Evolutionary conservation across 2,888 invertebrate genomes (phyloP).

Genomic region (Pachydiplax longipennis): DNA sequence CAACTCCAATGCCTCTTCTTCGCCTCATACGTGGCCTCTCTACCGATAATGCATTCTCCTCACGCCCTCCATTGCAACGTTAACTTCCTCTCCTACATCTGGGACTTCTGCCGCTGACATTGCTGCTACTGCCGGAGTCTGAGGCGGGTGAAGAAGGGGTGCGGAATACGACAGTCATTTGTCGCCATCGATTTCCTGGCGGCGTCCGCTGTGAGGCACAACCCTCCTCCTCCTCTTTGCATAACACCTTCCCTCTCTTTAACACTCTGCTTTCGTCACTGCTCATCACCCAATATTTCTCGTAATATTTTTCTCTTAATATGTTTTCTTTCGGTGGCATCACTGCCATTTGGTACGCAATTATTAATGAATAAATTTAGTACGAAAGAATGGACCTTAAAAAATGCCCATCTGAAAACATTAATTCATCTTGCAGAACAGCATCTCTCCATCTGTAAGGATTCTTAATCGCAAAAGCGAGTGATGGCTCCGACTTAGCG

Average conservation of each 20-base stretch:
- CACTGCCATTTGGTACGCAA: no score
- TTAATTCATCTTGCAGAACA: no score
- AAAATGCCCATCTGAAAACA: no score
- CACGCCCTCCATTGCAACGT: not conserved
- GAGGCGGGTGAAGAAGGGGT: not conserved
- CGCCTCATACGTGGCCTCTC: not conserved
- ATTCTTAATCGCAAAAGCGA: no score
- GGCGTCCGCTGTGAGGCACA: not conserved
- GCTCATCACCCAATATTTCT: not conserved
- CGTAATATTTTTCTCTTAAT: not conserved
- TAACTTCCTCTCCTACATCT: not conserved
- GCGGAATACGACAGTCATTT: conserved; percentile 35
- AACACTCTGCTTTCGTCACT: not conserved
- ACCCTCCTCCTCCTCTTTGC: not conserved
- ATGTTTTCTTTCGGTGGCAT: no score
- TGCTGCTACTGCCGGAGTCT: not conserved
- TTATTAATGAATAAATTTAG: no score
- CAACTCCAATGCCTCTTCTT: not conserved
- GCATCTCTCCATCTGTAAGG: no score
- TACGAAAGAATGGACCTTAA: no score
- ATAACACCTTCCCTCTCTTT: not conserved
- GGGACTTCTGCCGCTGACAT: not conserved
- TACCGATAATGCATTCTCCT: conserved; percentile 4
- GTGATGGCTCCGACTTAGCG: no score
- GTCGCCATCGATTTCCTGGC: conserved; percentile 38